Evolutionary conservation across 2,888 invertebrate species (phyloP), one percentile per base, ranked within the genome.

Genomic region (Oscheius sp.): DNA sequence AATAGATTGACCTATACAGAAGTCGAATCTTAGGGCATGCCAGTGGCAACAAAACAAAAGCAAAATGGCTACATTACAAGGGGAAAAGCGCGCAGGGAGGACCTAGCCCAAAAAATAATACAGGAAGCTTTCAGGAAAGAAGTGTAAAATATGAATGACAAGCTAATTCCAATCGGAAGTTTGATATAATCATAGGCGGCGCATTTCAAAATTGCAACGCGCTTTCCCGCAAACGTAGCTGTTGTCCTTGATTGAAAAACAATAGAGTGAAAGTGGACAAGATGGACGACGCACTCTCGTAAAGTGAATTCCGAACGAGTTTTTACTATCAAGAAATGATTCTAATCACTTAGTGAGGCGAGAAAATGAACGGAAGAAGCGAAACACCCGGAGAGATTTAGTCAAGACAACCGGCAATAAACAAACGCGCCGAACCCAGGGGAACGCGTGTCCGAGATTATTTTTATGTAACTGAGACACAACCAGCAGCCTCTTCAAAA

Each of bases 251-350:
- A 43, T 61, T 61, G 41, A 43, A 61, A 66, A 66, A 66, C 66
- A 66, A 66, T 52, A 52, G 61, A 29, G 63, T 13, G 52, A 66
- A 66, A 66, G 66, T 52, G 66, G 66, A 29, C 66, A 66, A 35
- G 66, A 61, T 25, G 61, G 27, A 29, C 49, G 66, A 18, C 66
- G 3, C 66, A 66, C 66, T 66, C 66, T 66, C 66, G 49, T 52
- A 52, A 66, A 66, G 66, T 66, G 66, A 66, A 66, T 66, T 66
- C 52, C 52, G 66, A 66, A 66, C 66, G 52, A 66, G 66, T 66
- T 66, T 66, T 66, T 66, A 29, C 52, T 66, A 49, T 13, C n/a
- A 45, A 21, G 12, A 23, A 13, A 25, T 18, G 58, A 27, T 45
- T 66, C 35, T 66, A 66, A 66, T 66, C 66, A 66, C 27, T 52